Percentiles rank a stretch among this genome's conserved stretches.
Conservation (phyloP, 2,888 invertebrate genomes). For the Thalpophila matura region DNA sequence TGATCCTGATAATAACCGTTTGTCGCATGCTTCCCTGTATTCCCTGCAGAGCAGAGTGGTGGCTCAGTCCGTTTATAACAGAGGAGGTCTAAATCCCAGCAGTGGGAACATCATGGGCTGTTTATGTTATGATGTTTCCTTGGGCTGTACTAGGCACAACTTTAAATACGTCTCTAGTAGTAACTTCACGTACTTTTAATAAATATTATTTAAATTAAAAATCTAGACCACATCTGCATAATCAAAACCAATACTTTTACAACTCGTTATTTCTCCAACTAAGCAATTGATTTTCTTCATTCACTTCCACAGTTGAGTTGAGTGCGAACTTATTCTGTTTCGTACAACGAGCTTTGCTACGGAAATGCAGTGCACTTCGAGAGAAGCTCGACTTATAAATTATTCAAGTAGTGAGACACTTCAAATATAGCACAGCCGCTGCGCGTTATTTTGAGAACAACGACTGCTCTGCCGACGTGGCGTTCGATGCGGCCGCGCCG, state of each 20-base stretch:
- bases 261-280: slow-evolving; percentile 37
- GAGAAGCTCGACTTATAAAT: slow-evolving; percentile 87
- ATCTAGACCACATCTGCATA: neutral
- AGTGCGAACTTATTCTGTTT: slow-evolving; percentile 75
- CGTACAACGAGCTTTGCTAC: slow-evolving; percentile 76
- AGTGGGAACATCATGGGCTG: too few relatives aligned
- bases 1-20: too few relatives aligned
- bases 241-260: slow-evolving; percentile 25
- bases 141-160: too few relatives aligned
- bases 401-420: slow-evolving; percentile 89
- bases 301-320: slow-evolving; percentile 67
- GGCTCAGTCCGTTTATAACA: too few relatives aligned
- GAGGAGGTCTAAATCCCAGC: too few relatives aligned
- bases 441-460: slow-evolving; percentile 86
- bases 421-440: slow-evolving; percentile 86
- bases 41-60: too few relatives aligned
- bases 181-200: too few relatives aligned
- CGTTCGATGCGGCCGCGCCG: slow-evolving; percentile 67
- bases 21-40: too few relatives aligned
- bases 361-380: slow-evolving; percentile 85
- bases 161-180: too few relatives aligned
- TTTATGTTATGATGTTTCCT: too few relatives aligned
- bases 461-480: slow-evolving; percentile 70
- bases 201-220: too few relatives aligned
- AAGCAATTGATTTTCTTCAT: slow-evolving; percentile 55